Evolutionary conservation across 2,113 vertebrate species (phyloP), one percentile per base, ranked within the genome.

Genomic region (Seriola dumerili): DNA sequence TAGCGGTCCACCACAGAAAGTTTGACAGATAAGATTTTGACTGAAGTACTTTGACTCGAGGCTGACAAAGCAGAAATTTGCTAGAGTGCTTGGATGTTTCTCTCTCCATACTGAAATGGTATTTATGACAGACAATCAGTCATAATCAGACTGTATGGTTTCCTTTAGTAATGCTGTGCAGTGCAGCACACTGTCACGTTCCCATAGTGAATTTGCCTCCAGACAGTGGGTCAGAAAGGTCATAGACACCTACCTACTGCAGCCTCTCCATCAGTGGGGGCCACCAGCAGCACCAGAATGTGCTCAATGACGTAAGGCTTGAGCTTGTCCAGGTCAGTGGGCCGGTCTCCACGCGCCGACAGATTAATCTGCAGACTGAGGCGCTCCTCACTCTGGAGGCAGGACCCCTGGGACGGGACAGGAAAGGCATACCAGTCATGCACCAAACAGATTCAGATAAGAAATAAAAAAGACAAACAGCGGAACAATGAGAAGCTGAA

Each of bases 241-340:
- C 29, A 40, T 6, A 44, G 8, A 70, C 72, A 89, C 92, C 25
- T 86, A 95, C 94, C 91, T 61, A 80, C 40, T 57, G 86, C 66
- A 29, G 81, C 72, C 40, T 42, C 85, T 73, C 77, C 85, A 21
- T 74, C 93, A 83, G 94, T 85, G 79, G 95, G 86, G 94, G 94
- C 78, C 89, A 97, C 94, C 84, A 97, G 96, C 89, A 98, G 96
- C 89, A 99, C 94, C 94, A 97, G 93, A 87, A 99, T 96, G 91
- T 98, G 97, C 95, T 99, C 97, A 88, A 97, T 93, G 92, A 99
- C 93, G 76, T 98, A 98, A 61, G 97, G 97, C 89, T 97, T 97
- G 87, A 96, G 96, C 85, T 97, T 97, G 95, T 98, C 97, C 89
- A 97, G 95, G 91, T 97, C 96, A 72, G 95, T 90, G 1, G 96